phyloP scores from a whole-genome alignment of 2,888 invertebrate species.

The Phytoseiulus persimilis region DNA sequence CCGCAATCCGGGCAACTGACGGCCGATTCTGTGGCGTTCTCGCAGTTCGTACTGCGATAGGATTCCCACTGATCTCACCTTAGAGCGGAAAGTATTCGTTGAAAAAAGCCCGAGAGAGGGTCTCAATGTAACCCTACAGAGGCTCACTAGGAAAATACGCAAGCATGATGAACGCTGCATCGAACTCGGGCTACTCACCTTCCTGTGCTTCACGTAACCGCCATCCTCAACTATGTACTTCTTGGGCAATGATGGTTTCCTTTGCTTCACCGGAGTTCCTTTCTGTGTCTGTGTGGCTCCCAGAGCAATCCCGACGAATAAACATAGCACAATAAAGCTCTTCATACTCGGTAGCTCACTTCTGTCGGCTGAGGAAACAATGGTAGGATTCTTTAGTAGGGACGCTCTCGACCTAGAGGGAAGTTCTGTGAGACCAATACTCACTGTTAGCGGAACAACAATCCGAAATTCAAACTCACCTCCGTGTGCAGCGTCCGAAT shows the following conservation, averaged over 20 bases:
- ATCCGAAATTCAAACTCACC: neutral
- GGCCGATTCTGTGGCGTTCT: neutral
- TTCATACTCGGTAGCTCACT: neutral
- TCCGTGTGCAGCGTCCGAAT: neutral
- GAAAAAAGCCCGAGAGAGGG: no score
- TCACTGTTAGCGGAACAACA: neutral
- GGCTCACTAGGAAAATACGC: no score
- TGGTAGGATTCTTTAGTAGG: no score
- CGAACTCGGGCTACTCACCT: neutral
- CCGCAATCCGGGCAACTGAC: constrained; percentile 14
- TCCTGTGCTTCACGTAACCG: constrained; percentile 14
- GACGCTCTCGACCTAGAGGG: no score
- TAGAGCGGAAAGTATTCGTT: neutral
- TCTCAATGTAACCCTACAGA: no score
- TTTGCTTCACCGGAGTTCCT: neutral
- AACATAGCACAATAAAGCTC: neutral
- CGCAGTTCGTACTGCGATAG: neutral
- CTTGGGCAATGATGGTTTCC: constrained; percentile 20
- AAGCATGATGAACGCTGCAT: no score
- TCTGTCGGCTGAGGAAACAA: no score
- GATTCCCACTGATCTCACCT: neutral
- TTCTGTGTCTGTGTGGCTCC: constrained; percentile 15
- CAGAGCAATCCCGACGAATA: neutral
- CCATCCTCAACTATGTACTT: constrained; percentile 18
- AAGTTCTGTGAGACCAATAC: no score